These are phyloP conservation scores for Listrodromus nycthemerus DNA, from an alignment of 2,888 invertebrate genomes.

Conservation along the genomic window DNA sequence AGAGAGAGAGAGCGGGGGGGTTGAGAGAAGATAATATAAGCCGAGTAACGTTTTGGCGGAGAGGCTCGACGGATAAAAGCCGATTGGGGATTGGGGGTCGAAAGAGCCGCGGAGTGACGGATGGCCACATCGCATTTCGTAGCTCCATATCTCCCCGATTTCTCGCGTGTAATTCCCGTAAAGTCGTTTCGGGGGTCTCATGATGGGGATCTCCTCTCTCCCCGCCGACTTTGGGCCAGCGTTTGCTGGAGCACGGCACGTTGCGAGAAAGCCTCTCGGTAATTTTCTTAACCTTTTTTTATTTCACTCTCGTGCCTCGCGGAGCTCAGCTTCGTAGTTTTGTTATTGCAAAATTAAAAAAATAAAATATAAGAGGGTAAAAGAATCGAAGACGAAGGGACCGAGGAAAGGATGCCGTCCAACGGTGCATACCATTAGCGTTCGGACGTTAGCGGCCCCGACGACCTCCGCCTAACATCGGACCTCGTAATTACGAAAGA, in stretches of 20 bases:
- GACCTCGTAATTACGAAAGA: constrained; percentile 75
- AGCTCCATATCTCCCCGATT: constrained; percentile 83
- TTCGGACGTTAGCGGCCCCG: constrained; percentile 79
- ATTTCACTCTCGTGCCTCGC: constrained; percentile 75
- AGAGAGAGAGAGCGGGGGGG: neutral
- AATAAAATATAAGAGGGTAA: constrained; percentile 27
- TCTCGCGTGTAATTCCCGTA: constrained; percentile 84
- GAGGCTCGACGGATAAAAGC: constrained; percentile 55
- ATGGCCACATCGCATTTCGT: constrained; percentile 84
- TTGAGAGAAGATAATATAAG: constrained; percentile 14
- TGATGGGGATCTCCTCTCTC: constrained; percentile 64
- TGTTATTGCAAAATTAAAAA: constrained; percentile 53
- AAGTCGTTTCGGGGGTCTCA: constrained; percentile 80
- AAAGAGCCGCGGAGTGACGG: constrained; percentile 79
- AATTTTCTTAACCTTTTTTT: constrained; percentile 23
- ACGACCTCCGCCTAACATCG: constrained; percentile 75
- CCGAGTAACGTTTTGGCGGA: constrained; percentile 6
- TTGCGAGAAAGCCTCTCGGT: constrained; percentile 50
- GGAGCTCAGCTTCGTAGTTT: constrained; percentile 62
- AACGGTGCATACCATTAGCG: constrained; percentile 79
- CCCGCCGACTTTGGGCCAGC: constrained; percentile 18
- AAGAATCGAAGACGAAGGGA: constrained; percentile 8
- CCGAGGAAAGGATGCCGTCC: constrained; percentile 19
- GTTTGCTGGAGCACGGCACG: neutral
- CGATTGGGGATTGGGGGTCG: constrained; percentile 69